phyloP scores from a whole-genome alignment of 1,140 invertebrate genomes.

The Drosophila albomicans region DNA sequence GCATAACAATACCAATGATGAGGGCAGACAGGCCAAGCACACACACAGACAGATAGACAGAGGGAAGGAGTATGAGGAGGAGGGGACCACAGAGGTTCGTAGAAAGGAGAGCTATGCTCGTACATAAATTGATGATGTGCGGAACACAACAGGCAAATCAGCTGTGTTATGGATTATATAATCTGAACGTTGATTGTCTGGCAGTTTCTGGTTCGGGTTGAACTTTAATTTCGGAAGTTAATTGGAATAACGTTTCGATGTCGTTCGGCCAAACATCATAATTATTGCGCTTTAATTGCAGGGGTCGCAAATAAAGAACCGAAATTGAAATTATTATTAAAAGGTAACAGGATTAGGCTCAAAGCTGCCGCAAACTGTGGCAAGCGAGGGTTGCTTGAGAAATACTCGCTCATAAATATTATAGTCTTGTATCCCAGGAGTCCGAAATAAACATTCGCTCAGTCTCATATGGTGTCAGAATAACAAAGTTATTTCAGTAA shows the following conservation, averaged over 20 bases:
- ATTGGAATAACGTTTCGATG: conserved; percentile 57
- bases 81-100: neutral
- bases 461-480: conserved; percentile 9
- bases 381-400: conserved; percentile 1
- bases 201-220: conserved; percentile 10
- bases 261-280: conserved; percentile 38
- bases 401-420: conserved; percentile 10
- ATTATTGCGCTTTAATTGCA: conserved; percentile 52
- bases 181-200: conserved; percentile 14
- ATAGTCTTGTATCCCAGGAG: neutral
- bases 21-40: conserved; percentile 68
- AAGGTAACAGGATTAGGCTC: conserved; percentile 22
- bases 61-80: neutral
- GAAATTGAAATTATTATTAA: conserved; percentile 50
- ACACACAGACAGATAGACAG: conserved; percentile 4
- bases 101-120: conserved; percentile 11
- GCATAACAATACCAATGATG: conserved; percentile 78
- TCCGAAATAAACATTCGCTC: neutral
- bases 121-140: conserved; percentile 64
- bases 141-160: conserved; percentile 50
- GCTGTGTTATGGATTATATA: conserved; percentile 60
- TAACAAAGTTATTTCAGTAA: conserved; percentile 24
- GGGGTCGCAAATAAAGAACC: neutral
- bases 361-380: conserved; percentile 2
- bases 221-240: conserved; percentile 68